Evolutionary conservation across 2,797 vertebrate genomes (phyloP), one percentile per base, ranked within the genome.

Genomic region (Orestias chungarensis): DNA sequence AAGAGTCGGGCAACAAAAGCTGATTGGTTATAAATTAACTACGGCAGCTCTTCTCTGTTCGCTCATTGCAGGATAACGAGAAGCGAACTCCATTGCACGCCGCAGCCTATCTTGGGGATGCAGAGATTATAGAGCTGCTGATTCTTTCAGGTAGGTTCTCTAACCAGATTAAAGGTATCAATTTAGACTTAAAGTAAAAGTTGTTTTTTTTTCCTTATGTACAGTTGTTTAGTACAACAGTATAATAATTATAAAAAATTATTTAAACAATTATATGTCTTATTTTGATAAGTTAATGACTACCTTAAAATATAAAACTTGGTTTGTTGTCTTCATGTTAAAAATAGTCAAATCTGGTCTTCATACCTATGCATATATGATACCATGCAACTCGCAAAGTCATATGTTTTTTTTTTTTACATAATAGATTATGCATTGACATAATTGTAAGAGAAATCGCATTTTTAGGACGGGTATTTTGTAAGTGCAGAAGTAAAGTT

Each of bases 91-190:
- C 98, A 40, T 91, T 99, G 81, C 98, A 99, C 88, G 98, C 98
- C 90, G 98, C 98, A 91, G 95, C 98, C 61, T 98, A 99, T 92
- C 96, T 99, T 57, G 97, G 97, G 93, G 97, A 99, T 91, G 96
- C 97, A 88, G 97, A 99, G 94, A 97, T 99, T 89, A 96, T 99
- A 87, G 98, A 99, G 92, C 95, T 99, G 87, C 96, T 99, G 93
- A 96, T 99, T 94, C 95, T 99, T 93, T 98, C 97, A 95, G 98
- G 98, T 99, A 94, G 78, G 76, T 75, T 70, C 82, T 66, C 6
- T 50, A n/a, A n/a, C 66, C 31, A 6, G 17, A 20, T 70, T 50
- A 65, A n/a, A 72, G 12, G 14, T 42, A 43, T 49, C 25, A 10
- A 11, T 64, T 35, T 33, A 2, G 18, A 15, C 49, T 64, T 33